phyloP scores from a whole-genome alignment of 2,888 invertebrate species.

The Drosophila mayaguana region DNA sequence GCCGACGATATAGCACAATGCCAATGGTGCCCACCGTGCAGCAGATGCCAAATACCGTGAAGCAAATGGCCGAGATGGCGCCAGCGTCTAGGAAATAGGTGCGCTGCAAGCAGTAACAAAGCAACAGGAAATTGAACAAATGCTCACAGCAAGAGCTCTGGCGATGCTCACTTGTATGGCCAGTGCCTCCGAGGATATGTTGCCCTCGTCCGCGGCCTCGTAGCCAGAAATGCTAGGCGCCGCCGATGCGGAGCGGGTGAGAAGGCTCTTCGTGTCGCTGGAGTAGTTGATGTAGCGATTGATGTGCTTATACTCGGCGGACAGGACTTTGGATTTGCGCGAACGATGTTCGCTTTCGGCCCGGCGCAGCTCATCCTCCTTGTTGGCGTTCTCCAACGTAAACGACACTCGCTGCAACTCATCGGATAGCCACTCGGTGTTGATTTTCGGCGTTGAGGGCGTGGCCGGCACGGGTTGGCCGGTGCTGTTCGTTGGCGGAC shows the following conservation, averaged over 20 bases:
- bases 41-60: slow-evolving; percentile 88
- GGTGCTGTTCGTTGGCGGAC: slow-evolving; percentile 29
- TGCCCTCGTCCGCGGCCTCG: slow-evolving; percentile 74
- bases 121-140: neutral
- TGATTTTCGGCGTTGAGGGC: slow-evolving; percentile 69
- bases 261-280: slow-evolving; percentile 80
- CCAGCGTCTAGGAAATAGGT: slow-evolving; percentile 86
- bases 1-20: slow-evolving; percentile 89
- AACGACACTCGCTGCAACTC: slow-evolving; percentile 72
- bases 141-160: too few species aligned
- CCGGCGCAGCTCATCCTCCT: slow-evolving; percentile 79
- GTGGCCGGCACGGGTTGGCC: slow-evolving; percentile 42
- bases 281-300: slow-evolving; percentile 82
- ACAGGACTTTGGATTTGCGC: slow-evolving; percentile 83
- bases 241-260: slow-evolving; percentile 81
- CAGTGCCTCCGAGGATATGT: slow-evolving; percentile 83
- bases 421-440: slow-evolving; percentile 65
- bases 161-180: slow-evolving; percentile 74
- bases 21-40: slow-evolving; percentile 89
- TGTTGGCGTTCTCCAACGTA: slow-evolving; percentile 82
- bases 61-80: slow-evolving; percentile 89
- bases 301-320: slow-evolving; percentile 83
- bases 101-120: slow-evolving; percentile 51
- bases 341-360: slow-evolving; percentile 81
- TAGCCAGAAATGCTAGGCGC: slow-evolving; percentile 71